Conservation (phyloP, 2,113 vertebrate species). For the Eira barbara region DNA sequence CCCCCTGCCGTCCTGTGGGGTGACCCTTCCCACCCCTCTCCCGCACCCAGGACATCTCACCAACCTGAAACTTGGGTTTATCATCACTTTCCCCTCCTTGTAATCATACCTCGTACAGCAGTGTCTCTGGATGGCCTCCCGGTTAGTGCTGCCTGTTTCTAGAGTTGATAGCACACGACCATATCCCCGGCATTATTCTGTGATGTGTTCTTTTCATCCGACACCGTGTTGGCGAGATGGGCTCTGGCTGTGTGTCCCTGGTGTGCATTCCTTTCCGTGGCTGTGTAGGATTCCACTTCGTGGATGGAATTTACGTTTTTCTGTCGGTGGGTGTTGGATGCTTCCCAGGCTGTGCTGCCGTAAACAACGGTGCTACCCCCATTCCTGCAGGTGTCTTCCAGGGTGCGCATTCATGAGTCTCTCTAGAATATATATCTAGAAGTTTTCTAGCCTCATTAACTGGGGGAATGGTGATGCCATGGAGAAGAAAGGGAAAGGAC, state of each 20-base stretch:
- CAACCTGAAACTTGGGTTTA: too few species aligned
- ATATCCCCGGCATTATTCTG: too few species aligned
- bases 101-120: neutral
- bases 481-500: too few species aligned
- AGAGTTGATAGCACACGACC: neutral
- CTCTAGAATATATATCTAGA: neutral
- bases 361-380: fast-evolving
- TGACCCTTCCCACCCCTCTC: neutral
- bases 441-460: neutral
- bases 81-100: neutral
- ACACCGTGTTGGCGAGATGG: neutral
- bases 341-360: neutral
- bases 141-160: neutral
- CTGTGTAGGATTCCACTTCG: neutral
- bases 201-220: neutral
- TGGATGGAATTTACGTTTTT: neutral
- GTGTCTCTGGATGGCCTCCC: neutral
- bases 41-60: too few species aligned
- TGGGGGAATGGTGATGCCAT: too few species aligned
- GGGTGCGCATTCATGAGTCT: fast-evolving
- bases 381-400: too few species aligned
- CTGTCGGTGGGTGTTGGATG: neutral
- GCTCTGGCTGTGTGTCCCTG: fast-evolving
- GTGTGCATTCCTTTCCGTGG: neutral
- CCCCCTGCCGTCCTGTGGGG: fast-evolving